Percentiles rank a stretch among this genome's conserved stretches.
phyloP scores from a whole-genome alignment of 2,888 invertebrate species.

The Scelioninae gen. 2 region DNA sequence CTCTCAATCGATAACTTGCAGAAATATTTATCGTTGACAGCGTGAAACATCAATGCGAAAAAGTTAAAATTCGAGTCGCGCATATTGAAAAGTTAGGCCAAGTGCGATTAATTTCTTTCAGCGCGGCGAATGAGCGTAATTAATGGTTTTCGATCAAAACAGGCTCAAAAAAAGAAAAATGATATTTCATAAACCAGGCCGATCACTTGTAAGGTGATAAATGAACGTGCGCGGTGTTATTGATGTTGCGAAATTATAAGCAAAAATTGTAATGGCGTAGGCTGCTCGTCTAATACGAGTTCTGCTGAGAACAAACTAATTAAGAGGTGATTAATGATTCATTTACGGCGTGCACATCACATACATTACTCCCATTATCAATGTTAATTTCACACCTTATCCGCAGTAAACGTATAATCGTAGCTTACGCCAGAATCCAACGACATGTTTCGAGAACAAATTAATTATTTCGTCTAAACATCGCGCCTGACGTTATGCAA shows the following conservation, averaged over 20 bases:
- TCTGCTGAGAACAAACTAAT: slow-evolving; percentile 50
- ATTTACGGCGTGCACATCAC: slow-evolving; percentile 47
- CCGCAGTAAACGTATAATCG: slow-evolving; percentile 51
- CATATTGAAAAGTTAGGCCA: slow-evolving; percentile 31
- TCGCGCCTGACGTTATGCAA: slow-evolving; percentile 30
- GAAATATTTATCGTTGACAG: background rate
- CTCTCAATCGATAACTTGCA: no score
- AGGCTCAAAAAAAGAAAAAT: slow-evolving; percentile 44
- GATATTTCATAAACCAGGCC: slow-evolving; percentile 39
- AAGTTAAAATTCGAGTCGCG: slow-evolving; percentile 3
- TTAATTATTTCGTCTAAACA: slow-evolving; percentile 55
- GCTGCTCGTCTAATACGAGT: slow-evolving; percentile 38
- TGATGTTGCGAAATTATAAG: slow-evolving; percentile 40
- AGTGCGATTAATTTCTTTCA: slow-evolving; percentile 44
- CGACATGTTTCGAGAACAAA: slow-evolving; percentile 54
- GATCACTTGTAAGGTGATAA: slow-evolving; percentile 48
- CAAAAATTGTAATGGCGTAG: slow-evolving; percentile 50
- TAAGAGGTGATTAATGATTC: slow-evolving; percentile 57
- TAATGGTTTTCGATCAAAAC: slow-evolving; percentile 49
- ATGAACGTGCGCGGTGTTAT: slow-evolving; percentile 43
- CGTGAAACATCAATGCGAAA: background rate
- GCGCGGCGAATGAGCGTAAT: slow-evolving; percentile 29
- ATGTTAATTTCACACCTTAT: slow-evolving; percentile 54
- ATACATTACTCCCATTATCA: slow-evolving; percentile 56
- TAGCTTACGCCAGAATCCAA: slow-evolving; percentile 41